A percentile compares a stretch with the other conserved stretches of the same genome.
phyloP scores from a whole-genome alignment of 2,113 vertebrate genomes.

The Myrmecobius fasciatus region DNA sequence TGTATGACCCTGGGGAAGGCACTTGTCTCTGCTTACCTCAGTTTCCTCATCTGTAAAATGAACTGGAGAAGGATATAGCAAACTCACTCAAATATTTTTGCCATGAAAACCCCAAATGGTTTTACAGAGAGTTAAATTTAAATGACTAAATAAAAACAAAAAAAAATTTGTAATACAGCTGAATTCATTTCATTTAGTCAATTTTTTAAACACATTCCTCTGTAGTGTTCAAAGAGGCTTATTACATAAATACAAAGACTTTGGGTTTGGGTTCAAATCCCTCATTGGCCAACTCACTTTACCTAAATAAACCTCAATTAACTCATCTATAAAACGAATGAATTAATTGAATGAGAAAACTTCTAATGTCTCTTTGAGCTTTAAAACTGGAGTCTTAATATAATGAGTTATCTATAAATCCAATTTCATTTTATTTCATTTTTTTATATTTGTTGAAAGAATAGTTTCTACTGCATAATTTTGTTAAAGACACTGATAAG shows the following conservation, averaged over 20 bases:
- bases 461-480: not conserved
- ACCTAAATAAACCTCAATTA: no score
- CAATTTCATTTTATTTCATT: not conserved
- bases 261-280: not conserved
- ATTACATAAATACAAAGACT: not conserved
- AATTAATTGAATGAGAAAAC: rapidly evolving
- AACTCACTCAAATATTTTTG: no score
- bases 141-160: no score
- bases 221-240: not conserved
- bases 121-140: no score
- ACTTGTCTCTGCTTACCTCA: no score
- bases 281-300: not conserved
- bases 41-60: no score
- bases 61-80: no score
- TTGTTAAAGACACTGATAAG: not conserved
- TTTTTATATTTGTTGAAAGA: not conserved
- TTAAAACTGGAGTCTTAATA: not conserved
- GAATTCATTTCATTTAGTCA: not conserved
- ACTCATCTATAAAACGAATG: not conserved
- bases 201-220: not conserved
- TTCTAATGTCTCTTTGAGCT: not conserved
- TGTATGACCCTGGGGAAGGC: no score
- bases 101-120: no score
- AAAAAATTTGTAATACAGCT: not conserved
- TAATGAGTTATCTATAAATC: not conserved